phyloP scores from a whole-genome alignment of 2,113 vertebrate genomes.

The Marmota monax region DNA sequence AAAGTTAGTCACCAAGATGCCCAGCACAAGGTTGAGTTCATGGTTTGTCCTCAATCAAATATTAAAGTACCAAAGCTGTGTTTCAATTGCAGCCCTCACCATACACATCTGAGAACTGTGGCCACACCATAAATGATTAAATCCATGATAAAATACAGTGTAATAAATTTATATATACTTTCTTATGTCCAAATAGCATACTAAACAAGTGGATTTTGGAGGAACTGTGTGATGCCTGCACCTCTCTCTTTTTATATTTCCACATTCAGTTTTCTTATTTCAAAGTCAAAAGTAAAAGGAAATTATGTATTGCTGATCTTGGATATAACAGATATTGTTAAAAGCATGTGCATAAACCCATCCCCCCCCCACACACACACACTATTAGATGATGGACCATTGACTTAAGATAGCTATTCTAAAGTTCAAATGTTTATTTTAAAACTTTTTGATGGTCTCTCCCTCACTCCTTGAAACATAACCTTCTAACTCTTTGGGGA shows the following conservation, averaged over 20 bases:
- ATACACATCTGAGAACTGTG: neutral
- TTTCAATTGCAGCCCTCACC: neutral
- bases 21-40: neutral
- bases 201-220: neutral
- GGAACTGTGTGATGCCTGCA: neutral
- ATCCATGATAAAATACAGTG: slow-evolving; percentile 12
- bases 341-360: neutral
- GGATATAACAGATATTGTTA: neutral
- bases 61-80: slow-evolving; percentile 4
- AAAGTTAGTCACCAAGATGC: neutral
- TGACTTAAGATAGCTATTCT: slow-evolving; percentile 46
- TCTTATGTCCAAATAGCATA: slow-evolving; percentile 17
- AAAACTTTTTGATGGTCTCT: slow-evolving; percentile 50
- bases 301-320: slow-evolving; percentile 31
- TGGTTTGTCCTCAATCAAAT: neutral
- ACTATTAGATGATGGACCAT: neutral
- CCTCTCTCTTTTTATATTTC: neutral
- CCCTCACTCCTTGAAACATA: slow-evolving; percentile 49
- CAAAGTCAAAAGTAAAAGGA: slow-evolving; percentile 49
- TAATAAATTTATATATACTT: neutral
- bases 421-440: slow-evolving; percentile 64
- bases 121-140: neutral
- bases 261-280: slow-evolving; percentile 55
- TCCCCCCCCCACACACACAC: no score
- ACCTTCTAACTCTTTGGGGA: slow-evolving; percentile 31